Base-by-base conservation (phyloP, 2,113 vertebrate species). In the Helogale parvula region DNA sequence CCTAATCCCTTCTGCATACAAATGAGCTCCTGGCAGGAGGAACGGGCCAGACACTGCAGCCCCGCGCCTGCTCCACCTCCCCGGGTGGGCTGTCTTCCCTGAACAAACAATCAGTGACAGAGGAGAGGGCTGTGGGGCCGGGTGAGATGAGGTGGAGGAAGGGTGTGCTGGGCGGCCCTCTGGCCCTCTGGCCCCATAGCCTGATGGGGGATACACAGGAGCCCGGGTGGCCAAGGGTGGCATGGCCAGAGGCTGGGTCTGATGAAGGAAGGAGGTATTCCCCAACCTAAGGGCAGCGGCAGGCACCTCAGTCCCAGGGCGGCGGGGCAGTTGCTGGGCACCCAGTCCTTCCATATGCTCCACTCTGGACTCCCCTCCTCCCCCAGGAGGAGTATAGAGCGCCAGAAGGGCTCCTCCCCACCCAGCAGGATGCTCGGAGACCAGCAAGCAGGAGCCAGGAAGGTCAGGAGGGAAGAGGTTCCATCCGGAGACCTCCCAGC, bases 1-100 rank as follows among this genome's bases (percentile, higher is more conserved):
- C 99, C 99, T 99, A 99, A 99, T 99, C 99, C 99, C 99, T 98
- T 99, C 99, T 99, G 99, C 99, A 99, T 99, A 99, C 99, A 99
- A 99, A 99, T 99, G 99, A 99, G 99, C 97, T 97, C 99, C 99
- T 98, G 98, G 99, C 98, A 98, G 98, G 98, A 98, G 98, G 98
- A 98, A 96, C 96, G 98, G 98, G 98, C 98, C 98, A 98, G 98
- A 98, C 96, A 92, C 97, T 96, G 96, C 98, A 96, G 98, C 97
- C 98, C 98, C 97, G 96, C 79, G 76, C 97, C 88, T 35, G 96
- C 98, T 98, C 98, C 89, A 97, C 98, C 97, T 98, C 90, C 86
- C 31, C 0, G 7, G 93, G 98, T 97, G 98, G 98, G 98, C 98
- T 65, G 98, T 97, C 97, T 98, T 97, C 96, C 97, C 98, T 96